Conservation (phyloP, 2,113 vertebrate genomes). For the Callipepla squamata region DNA sequence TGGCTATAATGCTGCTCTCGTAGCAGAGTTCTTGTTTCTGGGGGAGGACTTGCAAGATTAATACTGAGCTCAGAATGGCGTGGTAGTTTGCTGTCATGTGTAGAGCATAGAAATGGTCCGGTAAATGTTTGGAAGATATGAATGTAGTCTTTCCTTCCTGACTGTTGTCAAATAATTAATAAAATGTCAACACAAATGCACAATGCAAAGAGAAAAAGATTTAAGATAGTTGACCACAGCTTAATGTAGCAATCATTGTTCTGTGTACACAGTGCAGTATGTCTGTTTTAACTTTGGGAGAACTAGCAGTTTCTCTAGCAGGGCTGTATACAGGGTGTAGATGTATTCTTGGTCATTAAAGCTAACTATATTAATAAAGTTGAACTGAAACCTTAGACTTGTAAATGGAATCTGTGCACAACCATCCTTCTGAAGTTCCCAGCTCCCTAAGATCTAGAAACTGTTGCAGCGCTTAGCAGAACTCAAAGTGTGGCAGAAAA, state of each 20-base stretch:
- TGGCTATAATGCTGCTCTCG: neutral
- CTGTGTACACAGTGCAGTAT: neutral
- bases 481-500: neutral
- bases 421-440: neutral
- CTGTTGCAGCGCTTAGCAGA: neutral
- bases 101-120: neutral
- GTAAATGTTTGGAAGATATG: neutral
- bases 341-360: neutral
- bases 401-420: neutral
- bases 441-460: neutral
- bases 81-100: neutral
- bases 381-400: neutral
- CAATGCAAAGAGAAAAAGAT: no score
- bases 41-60: neutral
- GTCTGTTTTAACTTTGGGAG: neutral
- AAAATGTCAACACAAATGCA: neutral
- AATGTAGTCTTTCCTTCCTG: neutral
- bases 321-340: neutral
- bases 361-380: no score
- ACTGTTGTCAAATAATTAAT: neutral
- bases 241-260: neutral
- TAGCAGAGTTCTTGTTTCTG: neutral
- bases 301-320: neutral
- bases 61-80: neutral
- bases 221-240: neutral